phyloP scores from a whole-genome alignment of 1,140 invertebrate species.

The Aradophagus sp. region DNA sequence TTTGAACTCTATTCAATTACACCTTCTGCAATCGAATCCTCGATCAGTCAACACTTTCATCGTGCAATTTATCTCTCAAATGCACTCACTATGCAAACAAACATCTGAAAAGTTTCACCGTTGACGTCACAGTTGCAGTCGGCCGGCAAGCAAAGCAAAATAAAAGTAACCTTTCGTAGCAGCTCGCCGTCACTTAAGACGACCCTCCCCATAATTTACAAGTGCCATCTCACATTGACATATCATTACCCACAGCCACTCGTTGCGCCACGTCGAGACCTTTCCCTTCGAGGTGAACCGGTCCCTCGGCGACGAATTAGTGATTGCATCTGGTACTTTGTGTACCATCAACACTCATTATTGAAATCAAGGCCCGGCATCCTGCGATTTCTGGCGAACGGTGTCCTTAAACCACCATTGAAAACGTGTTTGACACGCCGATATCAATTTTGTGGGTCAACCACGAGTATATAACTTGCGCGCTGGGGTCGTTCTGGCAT shows the following conservation, averaged over 20 bases:
- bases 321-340: constrained; percentile 22
- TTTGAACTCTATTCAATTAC: too few relatives aligned
- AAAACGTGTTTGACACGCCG: constrained; percentile 38
- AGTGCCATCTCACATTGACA: constrained; percentile 12
- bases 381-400: constrained; percentile 32
- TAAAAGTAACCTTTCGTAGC: too few relatives aligned
- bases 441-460: constrained; percentile 60
- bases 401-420: constrained; percentile 35
- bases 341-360: constrained; percentile 11
- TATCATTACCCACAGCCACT: constrained; percentile 21
- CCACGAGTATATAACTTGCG: constrained; percentile 64
- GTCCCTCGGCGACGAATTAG: constrained; percentile 40
- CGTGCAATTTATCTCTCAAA: too few relatives aligned
- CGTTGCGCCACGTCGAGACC: constrained; percentile 14
- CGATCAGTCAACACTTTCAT: too few relatives aligned
- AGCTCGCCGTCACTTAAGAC: constrained; percentile 1
- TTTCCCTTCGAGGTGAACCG: constrained; percentile 38
- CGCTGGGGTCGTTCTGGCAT: constrained; percentile 52
- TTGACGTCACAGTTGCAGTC: too few relatives aligned
- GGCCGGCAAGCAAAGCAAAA: too few relatives aligned
- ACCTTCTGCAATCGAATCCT: too few relatives aligned
- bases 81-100: too few relatives aligned
- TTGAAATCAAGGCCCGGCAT: constrained; percentile 31
- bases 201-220: constrained; percentile 24
- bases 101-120: too few relatives aligned